Evolutionary conservation across 2,113 vertebrate species (phyloP), one percentile per base, ranked within the genome.

Genomic region (Atlantisia rogersi): DNA sequence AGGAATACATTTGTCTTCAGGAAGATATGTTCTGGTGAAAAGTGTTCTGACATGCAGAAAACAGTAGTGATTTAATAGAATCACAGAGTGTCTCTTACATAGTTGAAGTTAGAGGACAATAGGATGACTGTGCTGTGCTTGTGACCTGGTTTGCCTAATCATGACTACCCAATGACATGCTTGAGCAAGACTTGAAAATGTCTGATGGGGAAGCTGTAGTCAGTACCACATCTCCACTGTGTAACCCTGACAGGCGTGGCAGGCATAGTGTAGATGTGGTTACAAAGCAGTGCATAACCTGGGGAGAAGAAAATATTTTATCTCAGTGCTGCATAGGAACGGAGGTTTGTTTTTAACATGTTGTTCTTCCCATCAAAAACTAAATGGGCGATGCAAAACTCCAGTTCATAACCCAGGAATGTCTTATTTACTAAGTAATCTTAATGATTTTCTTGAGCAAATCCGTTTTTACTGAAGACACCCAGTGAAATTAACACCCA

Each of bases 321-420:
- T 32, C 22, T 4, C 1, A 3, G 4, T 32, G 5, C 0, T 0
- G 24, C 26, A 13, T 3, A 59, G 52, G 28, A 87, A 32, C 76
- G 29, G 58, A 90, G 19, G 28, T 88, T 65, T 3, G 0, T 35
- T 58, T 56, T 3, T 13, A 85, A 32, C 4, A 1, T 5, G 0
- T 15, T 60, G 32, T 62, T 26, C 17, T 90, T 62, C 56, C 71
- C 48, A 59, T 37, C 25, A 53, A 35, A 94, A 65, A 26, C 4
- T 10, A 29, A 83, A 56, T 20, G 21, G 25, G 7, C 56, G 37
- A 63, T 67, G 28, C 32, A 44, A 80, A 97, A n/a, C 20, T 76
- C 40, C 52, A 40, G 35, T 62, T 16, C 18, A 7, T 69, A 76
- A 64, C 22, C 6, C 44, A 67, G 40, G 9, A 17, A 26, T 80